Conservation (phyloP, 2,113 vertebrate species). For the Lasiurus cinereus region DNA sequence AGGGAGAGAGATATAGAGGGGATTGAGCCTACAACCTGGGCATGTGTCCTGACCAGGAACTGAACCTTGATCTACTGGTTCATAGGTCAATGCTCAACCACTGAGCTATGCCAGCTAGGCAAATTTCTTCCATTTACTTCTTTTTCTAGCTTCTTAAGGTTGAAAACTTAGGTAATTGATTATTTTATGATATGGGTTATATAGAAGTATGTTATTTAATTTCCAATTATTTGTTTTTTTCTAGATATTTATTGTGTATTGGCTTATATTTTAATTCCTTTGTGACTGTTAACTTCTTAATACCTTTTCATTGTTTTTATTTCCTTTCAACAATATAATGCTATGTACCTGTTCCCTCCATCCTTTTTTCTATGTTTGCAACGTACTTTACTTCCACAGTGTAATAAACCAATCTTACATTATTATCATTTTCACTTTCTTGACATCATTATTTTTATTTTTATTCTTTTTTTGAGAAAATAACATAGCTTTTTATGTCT, state of each 20-base stretch:
- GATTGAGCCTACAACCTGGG: too few species aligned
- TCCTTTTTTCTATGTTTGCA: background rate
- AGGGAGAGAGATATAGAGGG: too few species aligned
- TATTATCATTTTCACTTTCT: background rate
- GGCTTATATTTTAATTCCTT: constrained; percentile 11
- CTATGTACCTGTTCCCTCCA: background rate
- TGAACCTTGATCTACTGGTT: too few species aligned
- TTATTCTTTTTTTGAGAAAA: background rate
- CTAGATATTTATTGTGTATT: background rate
- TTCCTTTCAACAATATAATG: background rate
- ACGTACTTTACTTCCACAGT: background rate
- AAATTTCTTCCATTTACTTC: background rate
- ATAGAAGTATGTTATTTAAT: background rate
- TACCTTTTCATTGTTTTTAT: background rate
- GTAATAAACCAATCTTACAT: background rate
- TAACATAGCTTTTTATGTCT: background rate
- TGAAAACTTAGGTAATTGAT: background rate
- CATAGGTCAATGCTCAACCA: too few species aligned
- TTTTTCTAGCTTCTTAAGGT: background rate
- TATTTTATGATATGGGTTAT: background rate
- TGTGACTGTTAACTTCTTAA: background rate
- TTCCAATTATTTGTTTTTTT: background rate
- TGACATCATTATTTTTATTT: background rate
- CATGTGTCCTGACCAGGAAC: too few species aligned
- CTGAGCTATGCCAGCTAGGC: too few species aligned